A percentile compares a stretch with the other conserved stretches of the same genome.
Conservation (phyloP, 2,888 invertebrate species). For the Hypsopygia costalis region DNA sequence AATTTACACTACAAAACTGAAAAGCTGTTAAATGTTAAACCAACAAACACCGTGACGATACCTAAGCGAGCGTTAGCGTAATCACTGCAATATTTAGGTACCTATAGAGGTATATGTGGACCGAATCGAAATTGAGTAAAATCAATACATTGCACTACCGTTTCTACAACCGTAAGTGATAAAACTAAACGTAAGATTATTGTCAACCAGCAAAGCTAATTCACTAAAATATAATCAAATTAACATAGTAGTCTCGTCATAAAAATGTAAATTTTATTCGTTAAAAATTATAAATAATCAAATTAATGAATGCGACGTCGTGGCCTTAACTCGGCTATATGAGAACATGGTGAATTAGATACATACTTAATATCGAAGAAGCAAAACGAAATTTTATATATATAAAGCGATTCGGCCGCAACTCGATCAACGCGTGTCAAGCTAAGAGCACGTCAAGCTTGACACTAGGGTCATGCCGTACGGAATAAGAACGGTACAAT, state of each 20-base stretch:
- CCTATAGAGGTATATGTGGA: conserved; percentile 16
- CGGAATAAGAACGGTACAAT: too few species aligned
- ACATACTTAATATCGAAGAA: too few species aligned
- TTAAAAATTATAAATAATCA: conserved; percentile 9
- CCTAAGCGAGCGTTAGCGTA: conserved; percentile 27
- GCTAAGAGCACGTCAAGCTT: too few species aligned
- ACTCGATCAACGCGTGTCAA: too few species aligned
- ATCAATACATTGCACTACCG: conserved; percentile 23
- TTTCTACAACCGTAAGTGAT: conserved; percentile 42
- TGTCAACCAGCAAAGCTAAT: conserved; percentile 65
- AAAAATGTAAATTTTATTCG: conserved; percentile 32
- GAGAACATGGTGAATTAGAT: too few species aligned
- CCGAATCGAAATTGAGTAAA: conserved; percentile 34
- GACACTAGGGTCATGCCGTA: too few species aligned
- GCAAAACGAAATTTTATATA: too few species aligned
- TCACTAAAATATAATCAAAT: conserved; percentile 41
- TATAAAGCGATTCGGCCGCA: too few species aligned
- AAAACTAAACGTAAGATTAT: conserved; percentile 54
- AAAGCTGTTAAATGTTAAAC: too few species aligned
- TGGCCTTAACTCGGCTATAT: conserved; percentile 19
- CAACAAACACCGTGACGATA: too few species aligned
- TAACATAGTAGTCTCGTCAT: conserved; percentile 54
- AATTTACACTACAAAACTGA: too few species aligned
- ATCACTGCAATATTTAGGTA: conserved; percentile 35
- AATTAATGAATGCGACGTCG: conserved; percentile 10